Evolutionary conservation across 2,888 invertebrate genomes (phyloP).

Genomic region (Allacma fusca): DNA sequence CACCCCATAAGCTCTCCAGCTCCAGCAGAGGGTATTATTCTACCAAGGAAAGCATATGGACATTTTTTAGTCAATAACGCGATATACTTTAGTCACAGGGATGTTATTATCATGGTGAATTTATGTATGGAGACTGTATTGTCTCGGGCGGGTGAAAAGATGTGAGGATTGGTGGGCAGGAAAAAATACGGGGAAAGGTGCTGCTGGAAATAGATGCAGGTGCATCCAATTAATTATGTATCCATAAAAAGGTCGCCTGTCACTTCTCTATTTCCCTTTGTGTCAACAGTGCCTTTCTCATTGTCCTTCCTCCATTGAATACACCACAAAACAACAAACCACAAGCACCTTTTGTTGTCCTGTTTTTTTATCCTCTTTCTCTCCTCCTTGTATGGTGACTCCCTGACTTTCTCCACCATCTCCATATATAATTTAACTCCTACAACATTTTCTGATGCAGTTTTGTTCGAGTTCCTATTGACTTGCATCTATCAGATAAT

Average conservation of each 20-base stretch:
- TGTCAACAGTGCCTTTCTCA: conserved; percentile 41
- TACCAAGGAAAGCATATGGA: too few species aligned
- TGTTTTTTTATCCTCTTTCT: conserved; percentile 17
- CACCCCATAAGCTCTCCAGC: too few species aligned
- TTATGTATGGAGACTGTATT: not conserved
- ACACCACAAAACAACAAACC: conserved; percentile 39
- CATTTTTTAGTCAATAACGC: not conserved
- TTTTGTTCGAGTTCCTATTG: not conserved
- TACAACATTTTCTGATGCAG: not conserved
- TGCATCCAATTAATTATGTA: conserved; percentile 55
- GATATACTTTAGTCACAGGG: not conserved
- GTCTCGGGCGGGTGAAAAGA: not conserved
- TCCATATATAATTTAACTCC: not conserved
- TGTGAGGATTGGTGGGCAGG: conserved; percentile 6
- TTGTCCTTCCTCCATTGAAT: conserved; percentile 14
- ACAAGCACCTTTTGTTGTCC: conserved; percentile 43
- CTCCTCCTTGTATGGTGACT: conserved; percentile 14
- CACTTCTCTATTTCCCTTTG: conserved; percentile 46
- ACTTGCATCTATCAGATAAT: not conserved
- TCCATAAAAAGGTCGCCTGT: conserved; percentile 50
- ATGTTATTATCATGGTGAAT: not conserved
- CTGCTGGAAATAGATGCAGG: conserved; percentile 51
- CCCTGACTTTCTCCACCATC: conserved; percentile 35
- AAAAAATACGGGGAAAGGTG: conserved; percentile 35
- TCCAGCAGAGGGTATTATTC: too few species aligned